Percentiles rank a stretch among this genome's conserved stretches.
These are phyloP conservation scores for Oscheius sp. DNA, from an alignment of 2,888 invertebrate genomes.

Conservation along the genomic window DNA sequence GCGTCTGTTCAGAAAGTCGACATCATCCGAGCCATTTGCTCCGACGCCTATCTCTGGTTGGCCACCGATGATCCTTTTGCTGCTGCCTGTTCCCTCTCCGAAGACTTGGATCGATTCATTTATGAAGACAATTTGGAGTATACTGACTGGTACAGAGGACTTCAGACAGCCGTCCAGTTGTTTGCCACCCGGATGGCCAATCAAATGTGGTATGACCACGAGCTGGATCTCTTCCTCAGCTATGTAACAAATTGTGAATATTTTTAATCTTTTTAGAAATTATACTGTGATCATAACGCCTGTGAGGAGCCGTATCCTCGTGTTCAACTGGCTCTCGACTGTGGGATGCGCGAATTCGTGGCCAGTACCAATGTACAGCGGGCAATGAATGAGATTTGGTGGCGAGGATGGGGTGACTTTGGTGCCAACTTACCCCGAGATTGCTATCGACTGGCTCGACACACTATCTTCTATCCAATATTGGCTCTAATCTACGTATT, in stretches of 20 bases:
- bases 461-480: conserved; percentile 50
- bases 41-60: conserved; percentile 64
- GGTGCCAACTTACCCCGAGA: conserved; percentile 42
- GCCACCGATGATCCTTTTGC: conserved; percentile 62
- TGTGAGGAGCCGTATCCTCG: conserved; percentile 52
- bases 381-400: conserved; percentile 46
- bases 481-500: conserved; percentile 46
- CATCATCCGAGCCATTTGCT: conserved; percentile 55
- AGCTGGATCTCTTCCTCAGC: conserved; percentile 51
- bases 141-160: conserved; percentile 25
- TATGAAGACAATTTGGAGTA: conserved; percentile 39
- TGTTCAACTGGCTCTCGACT: conserved; percentile 59
- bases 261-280: conserved; percentile 43
- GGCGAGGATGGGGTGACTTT: conserved; percentile 57
- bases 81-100: conserved; percentile 48
- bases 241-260: conserved; percentile 9
- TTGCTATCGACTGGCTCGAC: conserved; percentile 45
- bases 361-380: conserved; percentile 52
- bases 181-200: conserved; percentile 53
- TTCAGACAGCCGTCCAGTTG: conserved; percentile 53
- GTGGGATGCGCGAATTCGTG: conserved; percentile 53
- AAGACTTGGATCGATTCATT: conserved; percentile 51
- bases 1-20: conserved; percentile 45
- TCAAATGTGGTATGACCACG: conserved; percentile 60
- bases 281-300: conserved; percentile 37